Evolutionary conservation across 2,797 vertebrate species (phyloP), one percentile per base, ranked within the genome.

Genomic region (Alca torda): DNA sequence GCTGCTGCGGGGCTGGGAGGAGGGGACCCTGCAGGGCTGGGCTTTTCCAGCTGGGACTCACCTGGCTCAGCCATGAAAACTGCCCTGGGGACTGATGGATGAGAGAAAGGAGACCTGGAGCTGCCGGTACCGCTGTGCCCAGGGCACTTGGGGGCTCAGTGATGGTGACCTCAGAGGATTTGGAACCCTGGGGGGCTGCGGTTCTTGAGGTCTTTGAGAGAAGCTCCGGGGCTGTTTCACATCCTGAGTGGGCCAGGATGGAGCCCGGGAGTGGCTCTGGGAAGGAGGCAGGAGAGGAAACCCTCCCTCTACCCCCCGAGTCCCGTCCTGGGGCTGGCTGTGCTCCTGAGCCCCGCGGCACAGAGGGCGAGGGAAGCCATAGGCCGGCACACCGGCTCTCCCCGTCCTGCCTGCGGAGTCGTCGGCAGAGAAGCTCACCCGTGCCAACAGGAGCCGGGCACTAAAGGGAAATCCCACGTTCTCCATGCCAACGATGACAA

Each of bases 361-460:
- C 28, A 43, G 68, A 16, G 30, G 25, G 20, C 3, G 6, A 53
- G n/a, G 10, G 59, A 56, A 61, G 31, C 46, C 15, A 18, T 41
- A 65, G 90, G n/a, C 67, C 4, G 0, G 28, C 46, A 77, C 63
- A 24, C 23, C 1, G 0, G 13, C 43, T 89, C 60, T 82, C 31
- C 33, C 28, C 0, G 0, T 11, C 89, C 77, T 9, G 2, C 77
- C 78, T 84, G 86, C 2, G 3, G 5, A 35, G 23, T 20, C 45
- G 18, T 46, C 79, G 82, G 19, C 28, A 33, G 54, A 79, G 54
- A 18, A 92, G 50, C 67, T 48, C n/a, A 48, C 25, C 13, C 15
- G 1, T 21, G 59, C 54, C 53, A 54, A 5, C n/a, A 10, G 0
- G 4, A 46, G 37, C 37, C 0, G 0, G 48, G 76, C 53, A 94